A percentile compares a stretch with the other conserved stretches of the same genome.
Conservation (phyloP, 1,140 invertebrate genomes). For the Drosophila biarmipes region DNA sequence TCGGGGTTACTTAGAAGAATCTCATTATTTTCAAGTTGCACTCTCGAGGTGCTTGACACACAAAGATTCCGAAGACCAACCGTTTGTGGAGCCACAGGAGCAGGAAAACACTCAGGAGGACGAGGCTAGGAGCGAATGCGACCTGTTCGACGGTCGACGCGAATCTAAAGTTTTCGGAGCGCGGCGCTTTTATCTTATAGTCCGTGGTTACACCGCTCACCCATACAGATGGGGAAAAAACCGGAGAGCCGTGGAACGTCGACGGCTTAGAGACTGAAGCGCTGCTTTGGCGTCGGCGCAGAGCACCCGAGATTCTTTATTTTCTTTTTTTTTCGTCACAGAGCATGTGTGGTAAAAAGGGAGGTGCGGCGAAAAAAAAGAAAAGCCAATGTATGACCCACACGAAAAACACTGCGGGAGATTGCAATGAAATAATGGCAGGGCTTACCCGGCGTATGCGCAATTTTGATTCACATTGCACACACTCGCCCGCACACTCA, state of each 20-base stretch:
- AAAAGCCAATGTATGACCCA: slow-evolving; percentile 9
- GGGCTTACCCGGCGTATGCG: slow-evolving; percentile 76
- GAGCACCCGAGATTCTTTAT: slow-evolving; percentile 46
- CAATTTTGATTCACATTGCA: slow-evolving; percentile 66
- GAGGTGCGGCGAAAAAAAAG: not conserved
- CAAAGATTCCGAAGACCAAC: slow-evolving; percentile 27
- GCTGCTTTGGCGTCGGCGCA: slow-evolving; percentile 67
- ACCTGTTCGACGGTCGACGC: slow-evolving; percentile 64
- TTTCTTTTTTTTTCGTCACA: slow-evolving; percentile 29
- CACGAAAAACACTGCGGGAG: slow-evolving; percentile 41
- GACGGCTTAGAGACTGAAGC: slow-evolving; percentile 45
- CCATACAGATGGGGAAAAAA: slow-evolving; percentile 6
- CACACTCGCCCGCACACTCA: slow-evolving; percentile 10
- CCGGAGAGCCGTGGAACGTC: slow-evolving; percentile 25
- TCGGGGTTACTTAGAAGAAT: slow-evolving; percentile 5
- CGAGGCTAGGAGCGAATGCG: slow-evolving; percentile 45
- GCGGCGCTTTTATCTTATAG: slow-evolving; percentile 69
- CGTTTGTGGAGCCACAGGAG: slow-evolving; percentile 20
- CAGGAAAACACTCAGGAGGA: slow-evolving; percentile 15
- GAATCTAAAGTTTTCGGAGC: slow-evolving; percentile 71
- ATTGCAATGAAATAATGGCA: slow-evolving; percentile 66
- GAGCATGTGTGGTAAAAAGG: slow-evolving; percentile 6
- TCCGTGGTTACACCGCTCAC: slow-evolving; percentile 12
- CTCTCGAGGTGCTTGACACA: slow-evolving; percentile 47
- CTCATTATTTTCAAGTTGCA: slow-evolving; percentile 12